phyloP scores from a whole-genome alignment of 1,140 invertebrate species.

The Luehdorfia chinensis region DNA sequence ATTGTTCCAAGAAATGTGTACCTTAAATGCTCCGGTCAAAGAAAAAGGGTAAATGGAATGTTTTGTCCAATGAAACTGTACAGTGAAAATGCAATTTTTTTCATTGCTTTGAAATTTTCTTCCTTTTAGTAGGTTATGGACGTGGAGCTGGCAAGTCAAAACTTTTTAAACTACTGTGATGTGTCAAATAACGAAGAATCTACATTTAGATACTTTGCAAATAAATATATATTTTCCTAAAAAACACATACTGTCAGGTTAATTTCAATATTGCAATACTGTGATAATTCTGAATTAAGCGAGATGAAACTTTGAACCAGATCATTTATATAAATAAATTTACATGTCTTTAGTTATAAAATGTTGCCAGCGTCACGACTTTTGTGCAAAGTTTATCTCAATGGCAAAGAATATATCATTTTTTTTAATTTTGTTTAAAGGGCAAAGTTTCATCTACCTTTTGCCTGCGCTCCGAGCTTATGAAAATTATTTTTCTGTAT shows the following conservation, averaged over 20 bases:
- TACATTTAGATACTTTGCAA: slow-evolving; percentile 3
- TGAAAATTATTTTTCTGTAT: slow-evolving; percentile 9
- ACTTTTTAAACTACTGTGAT: slow-evolving; percentile 10
- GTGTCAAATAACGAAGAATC: slow-evolving; percentile 13
- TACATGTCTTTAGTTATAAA: slow-evolving; percentile 5
- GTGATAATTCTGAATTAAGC: slow-evolving; percentile 12
- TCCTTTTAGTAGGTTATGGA: neutral
- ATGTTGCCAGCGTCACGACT: slow-evolving; percentile 1
- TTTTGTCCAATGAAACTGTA: neutral
- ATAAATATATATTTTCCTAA: slow-evolving; percentile 14
- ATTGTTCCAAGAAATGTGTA: slow-evolving; percentile 11
- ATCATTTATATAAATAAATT: slow-evolving; percentile 2
- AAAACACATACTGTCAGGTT: slow-evolving; percentile 6
- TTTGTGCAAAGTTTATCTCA: neutral
- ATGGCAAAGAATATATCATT: neutral
- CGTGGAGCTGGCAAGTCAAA: slow-evolving; percentile 5
- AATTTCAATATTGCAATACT: neutral
- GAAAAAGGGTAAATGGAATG: slow-evolving; percentile 15
- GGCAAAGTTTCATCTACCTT: slow-evolving; percentile 15
- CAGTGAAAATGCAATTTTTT: neutral
- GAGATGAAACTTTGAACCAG: neutral
- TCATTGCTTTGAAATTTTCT: slow-evolving; percentile 1
- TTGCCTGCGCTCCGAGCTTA: slow-evolving; percentile 14
- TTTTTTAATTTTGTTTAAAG: slow-evolving; percentile 9
- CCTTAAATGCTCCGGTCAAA: slow-evolving; percentile 10